Evolutionary conservation across 1,140 invertebrate species (phyloP), one percentile per base, ranked within the genome.

Genomic region (Portunus trituberculatus): DNA sequence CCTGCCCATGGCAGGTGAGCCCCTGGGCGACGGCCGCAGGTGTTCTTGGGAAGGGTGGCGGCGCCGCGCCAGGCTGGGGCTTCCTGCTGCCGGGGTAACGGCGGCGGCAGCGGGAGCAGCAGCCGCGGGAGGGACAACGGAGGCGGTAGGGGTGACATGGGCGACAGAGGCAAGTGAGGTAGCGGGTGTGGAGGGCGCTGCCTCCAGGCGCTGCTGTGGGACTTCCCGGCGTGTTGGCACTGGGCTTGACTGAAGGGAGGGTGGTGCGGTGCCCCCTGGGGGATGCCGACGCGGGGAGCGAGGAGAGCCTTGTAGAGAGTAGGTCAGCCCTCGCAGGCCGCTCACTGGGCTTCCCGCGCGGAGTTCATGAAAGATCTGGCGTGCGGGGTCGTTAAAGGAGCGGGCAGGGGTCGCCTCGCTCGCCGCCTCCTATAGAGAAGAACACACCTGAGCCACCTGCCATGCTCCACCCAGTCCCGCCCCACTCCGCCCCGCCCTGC

Each of bases 361-460:
- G 83, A 95, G 94, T 32, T 95, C 94, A 59, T 95, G 91, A 95
- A 95, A 95, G 94, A 95, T 95, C 91, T 95, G 94, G n/a, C 94
- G 91, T 12, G 94, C 94, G 91, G 94, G 94, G 59, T 95, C 94
- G 52, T 91, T 95, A 67, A 95, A 95, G 91, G 94, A 95, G 31
- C 94, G 94, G 0, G 45, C 20, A 2, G 93, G 67, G 16, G 91
- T 48, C 76, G 84, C 86, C 84, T 95, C 94, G 25, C 48, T 95
- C 94, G 39, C 91, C 91, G 84, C 94, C 84, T 95, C 94, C 94
- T 95, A 95, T 84, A 93, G 93, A 92, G 90, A 93, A 92, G 46
- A 95, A 92, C n/a, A 95, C 28, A 48, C 89, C 94, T 95, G 87
- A 90, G 28, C 14, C 29, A 59, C 52, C 39, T 39, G 39, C 39